Base-by-base conservation (phyloP, 2,888 invertebrate genomes). In the Sphecodes monilicornis region DNA sequence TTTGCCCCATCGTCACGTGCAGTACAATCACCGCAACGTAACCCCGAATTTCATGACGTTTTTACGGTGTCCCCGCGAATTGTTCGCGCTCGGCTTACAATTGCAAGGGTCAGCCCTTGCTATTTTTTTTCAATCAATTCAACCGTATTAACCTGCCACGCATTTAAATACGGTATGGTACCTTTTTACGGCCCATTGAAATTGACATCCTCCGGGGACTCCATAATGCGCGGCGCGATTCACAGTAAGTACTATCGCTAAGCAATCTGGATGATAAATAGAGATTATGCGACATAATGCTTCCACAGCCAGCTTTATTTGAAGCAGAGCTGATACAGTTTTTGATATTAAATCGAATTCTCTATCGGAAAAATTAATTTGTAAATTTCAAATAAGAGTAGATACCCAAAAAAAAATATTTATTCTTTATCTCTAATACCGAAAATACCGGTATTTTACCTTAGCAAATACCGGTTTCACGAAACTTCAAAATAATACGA, bases 121-220 rank as follows among this genome's bases (percentile, higher is more conserved):
- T 87, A 79, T 22, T 50, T 86, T 64, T 87, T 89, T 80, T 89
- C 88, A 82, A 88, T 86, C 80, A 82, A 89, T 78, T 57, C 87
- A 39, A 29, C 43, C 57, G 69, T 68, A 77, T 86, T 86, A 80
- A 80, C 82, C 36, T 57, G 60, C 36, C 72, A 60, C 50, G 77
- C 60, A 69, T 80, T 46, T 60, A 78, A 70, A 76, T 72, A 69
- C 29, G 54, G 50, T 76, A 66, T 74, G 60, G 64, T 39, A 18
- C 11, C 66, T 54, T 60, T 57, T 72, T 69, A 41, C 39, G 26
- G 11, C 18, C 60, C 73, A 60, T 74, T 57, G 18, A 66, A 69
- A 43, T 13, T 46, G 29, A 73, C 68, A 50, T 39, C 57, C 5
- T 0, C 18, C 22, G 41, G 26, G 41, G 22, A 36, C 66, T 22